Evolutionary conservation across 2,797 vertebrate species (phyloP).

Genomic region (Glossophaga mutica): DNA sequence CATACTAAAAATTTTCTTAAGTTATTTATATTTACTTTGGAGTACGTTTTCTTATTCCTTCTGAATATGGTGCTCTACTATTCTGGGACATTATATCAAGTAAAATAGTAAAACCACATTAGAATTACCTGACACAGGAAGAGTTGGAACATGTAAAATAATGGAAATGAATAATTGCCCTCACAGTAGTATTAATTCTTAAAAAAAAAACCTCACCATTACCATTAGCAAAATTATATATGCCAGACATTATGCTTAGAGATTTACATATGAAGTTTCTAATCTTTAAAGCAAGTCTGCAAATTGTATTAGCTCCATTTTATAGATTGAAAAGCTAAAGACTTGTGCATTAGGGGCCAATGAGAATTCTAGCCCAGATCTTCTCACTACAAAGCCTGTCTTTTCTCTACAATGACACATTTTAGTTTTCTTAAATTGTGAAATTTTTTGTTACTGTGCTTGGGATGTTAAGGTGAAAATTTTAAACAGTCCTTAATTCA

Average conservation of each 20-base stretch:
- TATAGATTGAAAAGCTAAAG: background rate
- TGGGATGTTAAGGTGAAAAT: background rate
- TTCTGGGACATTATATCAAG: background rate
- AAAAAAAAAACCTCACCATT: background rate
- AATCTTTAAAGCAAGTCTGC: background rate
- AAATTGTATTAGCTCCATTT: background rate
- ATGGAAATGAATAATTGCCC: background rate
- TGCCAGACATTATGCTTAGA: background rate
- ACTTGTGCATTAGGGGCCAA: background rate
- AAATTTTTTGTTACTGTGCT: background rate
- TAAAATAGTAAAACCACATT: background rate
- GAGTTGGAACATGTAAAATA: background rate
- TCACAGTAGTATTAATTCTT: background rate
- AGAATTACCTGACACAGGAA: background rate
- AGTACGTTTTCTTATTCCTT: background rate
- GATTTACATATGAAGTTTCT: slow-evolving; percentile 14
- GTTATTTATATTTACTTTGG: too few species aligned
- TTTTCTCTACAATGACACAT: background rate
- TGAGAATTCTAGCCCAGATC: background rate
- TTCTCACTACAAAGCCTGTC: background rate
- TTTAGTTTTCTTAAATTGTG: background rate
- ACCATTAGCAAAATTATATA: background rate
- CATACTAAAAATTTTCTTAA: too few species aligned
- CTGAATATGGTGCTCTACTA: background rate
- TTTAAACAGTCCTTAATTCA: slow-evolving; percentile 2